These are phyloP conservation scores for Cinclus mexicanus DNA, from an alignment of 2,113 vertebrate species.

Conservation along the genomic window DNA sequence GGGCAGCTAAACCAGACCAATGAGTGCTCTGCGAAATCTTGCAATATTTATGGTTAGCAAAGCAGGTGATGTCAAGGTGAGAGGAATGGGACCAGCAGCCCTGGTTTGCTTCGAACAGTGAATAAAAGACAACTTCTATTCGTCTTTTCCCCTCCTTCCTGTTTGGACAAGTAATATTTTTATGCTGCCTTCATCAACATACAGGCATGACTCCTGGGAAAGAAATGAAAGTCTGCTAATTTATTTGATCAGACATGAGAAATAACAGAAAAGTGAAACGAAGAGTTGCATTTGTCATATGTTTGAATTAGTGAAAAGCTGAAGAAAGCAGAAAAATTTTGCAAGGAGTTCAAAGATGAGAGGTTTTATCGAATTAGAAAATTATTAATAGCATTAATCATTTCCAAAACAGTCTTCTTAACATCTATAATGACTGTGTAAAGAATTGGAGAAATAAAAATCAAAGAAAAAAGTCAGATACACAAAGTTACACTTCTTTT, in stretches of 20 bases:
- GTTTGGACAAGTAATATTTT: slow-evolving; percentile 58
- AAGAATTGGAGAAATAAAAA: slow-evolving; percentile 47
- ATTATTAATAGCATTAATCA: slow-evolving; percentile 58
- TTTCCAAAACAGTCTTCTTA: slow-evolving; percentile 47
- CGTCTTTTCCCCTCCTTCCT: not conserved
- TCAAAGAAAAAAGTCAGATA: not conserved
- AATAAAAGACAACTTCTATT: slow-evolving; percentile 21
- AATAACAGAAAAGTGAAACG: slow-evolving; percentile 61
- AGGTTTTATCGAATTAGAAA: slow-evolving; percentile 64
- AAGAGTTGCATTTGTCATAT: slow-evolving; percentile 38
- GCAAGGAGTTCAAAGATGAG: slow-evolving; percentile 54
- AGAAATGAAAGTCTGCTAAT: slow-evolving; percentile 66
- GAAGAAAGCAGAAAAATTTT: slow-evolving; percentile 67
- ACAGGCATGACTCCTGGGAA: slow-evolving; percentile 58
- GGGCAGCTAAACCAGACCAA: not conserved
- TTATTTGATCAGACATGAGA: slow-evolving; percentile 69
- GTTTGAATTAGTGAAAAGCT: slow-evolving; percentile 53
- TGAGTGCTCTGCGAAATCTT: not conserved
- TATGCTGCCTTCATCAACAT: slow-evolving; percentile 37
- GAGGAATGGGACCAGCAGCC: not conserved
- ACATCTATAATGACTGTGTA: slow-evolving; percentile 32
- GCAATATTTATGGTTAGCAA: not conserved
- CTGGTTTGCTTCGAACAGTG: not conserved
- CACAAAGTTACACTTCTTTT: not conserved
- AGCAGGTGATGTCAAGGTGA: not conserved